Conservation (phyloP, 2,113 vertebrate genomes). For the Pardalotus punctatus region DNA sequence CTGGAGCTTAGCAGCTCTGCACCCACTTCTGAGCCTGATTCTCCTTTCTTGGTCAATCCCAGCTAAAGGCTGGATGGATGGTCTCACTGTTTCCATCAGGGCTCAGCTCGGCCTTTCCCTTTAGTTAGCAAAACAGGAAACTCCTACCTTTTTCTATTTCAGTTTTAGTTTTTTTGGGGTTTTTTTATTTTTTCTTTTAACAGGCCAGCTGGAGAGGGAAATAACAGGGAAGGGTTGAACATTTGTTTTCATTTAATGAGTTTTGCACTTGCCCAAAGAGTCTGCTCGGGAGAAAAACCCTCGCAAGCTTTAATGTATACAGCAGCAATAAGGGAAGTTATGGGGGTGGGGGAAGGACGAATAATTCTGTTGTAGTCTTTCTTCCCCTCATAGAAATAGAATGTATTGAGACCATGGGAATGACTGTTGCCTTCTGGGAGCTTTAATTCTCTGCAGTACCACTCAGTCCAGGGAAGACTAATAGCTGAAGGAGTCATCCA, state of each 20-base stretch:
- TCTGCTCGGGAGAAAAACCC: neutral
- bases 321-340: slow-evolving; percentile 1
- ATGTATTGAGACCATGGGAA: neutral
- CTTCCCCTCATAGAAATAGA: slow-evolving; percentile 29
- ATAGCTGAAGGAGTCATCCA: slow-evolving; percentile 12
- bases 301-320: slow-evolving; percentile 22
- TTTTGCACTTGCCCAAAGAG: slow-evolving; percentile 19
- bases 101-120: neutral
- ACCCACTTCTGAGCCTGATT: neutral
- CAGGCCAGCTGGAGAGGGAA: neutral
- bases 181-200: neutral
- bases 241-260: slow-evolving; percentile 52
- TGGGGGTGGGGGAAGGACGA: neutral
- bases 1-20: neutral
- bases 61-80: rapidly evolving
- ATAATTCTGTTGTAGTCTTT: neutral
- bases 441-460: slow-evolving; percentile 26
- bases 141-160: slow-evolving; percentile 27
- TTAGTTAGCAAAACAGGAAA: neutral
- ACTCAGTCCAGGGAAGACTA: neutral
- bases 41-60: neutral
- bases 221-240: neutral
- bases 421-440: neutral
- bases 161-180: neutral
- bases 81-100: neutral